Conservation (phyloP, 2,797 vertebrate species). For the Poecilia wingei region DNA sequence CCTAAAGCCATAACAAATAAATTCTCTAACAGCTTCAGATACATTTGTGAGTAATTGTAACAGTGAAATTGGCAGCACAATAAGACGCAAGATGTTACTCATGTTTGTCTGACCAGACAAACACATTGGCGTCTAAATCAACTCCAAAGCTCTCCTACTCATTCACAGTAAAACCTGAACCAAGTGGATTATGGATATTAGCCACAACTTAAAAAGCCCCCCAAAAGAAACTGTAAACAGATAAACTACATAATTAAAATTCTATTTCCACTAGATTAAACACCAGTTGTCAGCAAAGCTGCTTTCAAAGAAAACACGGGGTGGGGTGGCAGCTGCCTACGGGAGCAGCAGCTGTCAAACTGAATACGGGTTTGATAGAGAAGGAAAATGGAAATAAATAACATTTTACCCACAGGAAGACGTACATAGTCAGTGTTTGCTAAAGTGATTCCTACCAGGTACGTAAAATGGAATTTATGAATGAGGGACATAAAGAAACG, state of each 20-base stretch:
- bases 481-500: constrained; percentile 41
- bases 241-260: constrained; percentile 68
- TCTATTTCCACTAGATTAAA: constrained; percentile 68
- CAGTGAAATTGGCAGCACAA: neutral
- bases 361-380: constrained; percentile 23
- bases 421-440: constrained; percentile 9
- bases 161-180: constrained; percentile 42
- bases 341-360: constrained; percentile 74
- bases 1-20: neutral
- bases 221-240: constrained; percentile 56
- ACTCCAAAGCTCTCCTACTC: constrained; percentile 7
- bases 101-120: neutral
- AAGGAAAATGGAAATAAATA: neutral
- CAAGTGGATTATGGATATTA: constrained; percentile 47
- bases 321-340: constrained; percentile 71
- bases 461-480: constrained; percentile 59
- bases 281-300: constrained; percentile 67
- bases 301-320: constrained; percentile 68
- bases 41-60: neutral
- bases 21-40: neutral
- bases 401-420: neutral
- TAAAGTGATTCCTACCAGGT: constrained; percentile 23
- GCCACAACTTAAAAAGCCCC: constrained; percentile 33
- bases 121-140: neutral
- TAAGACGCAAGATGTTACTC: neutral